Evolutionary conservation across 2,113 vertebrate species (phyloP), one percentile per base, ranked within the genome.

Genomic region (Neotoma lepida): DNA sequence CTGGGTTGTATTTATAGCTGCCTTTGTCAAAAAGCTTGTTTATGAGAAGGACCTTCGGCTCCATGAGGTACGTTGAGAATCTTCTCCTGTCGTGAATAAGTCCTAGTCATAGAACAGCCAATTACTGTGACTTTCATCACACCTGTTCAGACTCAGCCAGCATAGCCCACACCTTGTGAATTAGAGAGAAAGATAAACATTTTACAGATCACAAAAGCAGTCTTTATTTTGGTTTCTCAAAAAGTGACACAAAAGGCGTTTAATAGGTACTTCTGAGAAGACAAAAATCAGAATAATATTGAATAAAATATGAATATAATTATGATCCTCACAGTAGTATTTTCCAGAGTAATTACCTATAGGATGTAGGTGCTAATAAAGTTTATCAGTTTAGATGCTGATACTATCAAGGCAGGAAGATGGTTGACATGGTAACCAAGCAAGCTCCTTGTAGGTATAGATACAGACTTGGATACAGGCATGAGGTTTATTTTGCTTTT

Each of bases 21-120:
- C 99, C 95, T 99, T 99, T 97, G 99, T 99, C 78, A 99, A 99
- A 98, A 99, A 99, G 88, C 99, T 99, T 66, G 99, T 99, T 95
- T 98, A 99, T 64, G 99, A 99, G 98, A 99, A 99, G 98, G 99
- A 99, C 97, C 98, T 99, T 93, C 98, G 99, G 95, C 98, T 99
- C 96, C 99, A 99, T 81, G 99, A 99, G 99, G 99, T 99, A 98
- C 0, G 68, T 81, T 89, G 74, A 94, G 90, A 90, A 84, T 97
- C 80, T 88, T 94, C 97, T 92, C 95, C 94, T 96, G 91, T 96
- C 95, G 95, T 90, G 84, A 97, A 95, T 93, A 96, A 85, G 39
- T 95, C 94, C n/a, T 90, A 95, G 95, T 95, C 93, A 94, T 44
- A 85, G 89, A 94, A 86, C 54, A 89, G 93, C 51, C 93, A 41